phyloP scores from a whole-genome alignment of 2,113 vertebrate genomes.

The Helogale parvula region DNA sequence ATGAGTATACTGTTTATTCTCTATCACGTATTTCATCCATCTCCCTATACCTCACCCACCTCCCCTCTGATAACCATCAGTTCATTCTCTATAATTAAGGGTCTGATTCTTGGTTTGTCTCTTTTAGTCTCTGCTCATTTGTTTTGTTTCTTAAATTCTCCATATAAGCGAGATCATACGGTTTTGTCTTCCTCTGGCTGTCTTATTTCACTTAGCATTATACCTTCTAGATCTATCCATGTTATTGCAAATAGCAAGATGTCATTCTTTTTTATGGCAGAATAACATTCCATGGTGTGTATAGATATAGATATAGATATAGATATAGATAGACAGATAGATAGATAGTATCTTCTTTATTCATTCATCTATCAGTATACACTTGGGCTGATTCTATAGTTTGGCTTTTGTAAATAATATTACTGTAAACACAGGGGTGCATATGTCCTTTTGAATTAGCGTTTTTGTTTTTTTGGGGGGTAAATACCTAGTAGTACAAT shows the following conservation, averaged over 20 bases:
- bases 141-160: not conserved
- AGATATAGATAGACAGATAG: no score
- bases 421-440: not conserved
- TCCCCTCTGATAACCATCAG: not conserved
- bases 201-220: not conserved
- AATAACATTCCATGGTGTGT: not conserved
- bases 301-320: no score
- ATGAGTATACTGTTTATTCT: not conserved
- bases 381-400: not conserved
- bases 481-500: not conserved
- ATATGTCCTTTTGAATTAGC: not conserved
- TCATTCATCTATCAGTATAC: not conserved
- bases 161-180: not conserved
- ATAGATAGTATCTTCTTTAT: not conserved
- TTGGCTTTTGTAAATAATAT: not conserved
- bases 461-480: no score
- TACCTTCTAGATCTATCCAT: not conserved
- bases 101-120: not conserved
- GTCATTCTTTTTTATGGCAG: not conserved
- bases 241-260: not conserved
- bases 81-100: not conserved
- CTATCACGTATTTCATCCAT: not conserved
- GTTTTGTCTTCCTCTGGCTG: not conserved
- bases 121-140: not conserved
- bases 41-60: not conserved